A percentile compares a stretch with the other conserved stretches of the same genome.
Evolutionary conservation across 2,888 invertebrate species (phyloP).

Genomic region (Drosophila paranaensis): DNA sequence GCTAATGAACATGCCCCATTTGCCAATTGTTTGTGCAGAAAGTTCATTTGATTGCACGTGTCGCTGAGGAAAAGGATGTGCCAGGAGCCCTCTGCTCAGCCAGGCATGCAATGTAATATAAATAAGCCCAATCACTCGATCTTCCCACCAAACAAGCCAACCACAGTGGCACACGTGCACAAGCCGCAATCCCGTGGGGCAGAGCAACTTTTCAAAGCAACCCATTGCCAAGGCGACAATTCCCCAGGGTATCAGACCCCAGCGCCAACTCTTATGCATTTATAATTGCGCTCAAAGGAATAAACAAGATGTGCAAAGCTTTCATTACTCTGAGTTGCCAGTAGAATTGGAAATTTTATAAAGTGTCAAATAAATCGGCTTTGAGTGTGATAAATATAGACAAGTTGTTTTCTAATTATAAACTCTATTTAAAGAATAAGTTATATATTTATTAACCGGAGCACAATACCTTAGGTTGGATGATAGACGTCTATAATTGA

Average conservation of each 20-base stretch:
- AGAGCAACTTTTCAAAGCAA: conserved; percentile 22
- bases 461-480: too few relatives aligned
- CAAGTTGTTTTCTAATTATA: not conserved
- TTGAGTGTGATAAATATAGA: not conserved
- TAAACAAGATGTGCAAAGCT: conserved; percentile 3
- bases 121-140: conserved; percentile 32
- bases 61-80: conserved; percentile 15
- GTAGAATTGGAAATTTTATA: not conserved
- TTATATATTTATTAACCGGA: not conserved
- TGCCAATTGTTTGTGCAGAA: conserved; percentile 26
- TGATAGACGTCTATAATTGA: too few relatives aligned
- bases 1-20: conserved; percentile 55
- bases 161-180: conserved; percentile 49
- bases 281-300: conserved; percentile 29
- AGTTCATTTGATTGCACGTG: conserved; percentile 49
- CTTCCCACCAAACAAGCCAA: conserved; percentile 10
- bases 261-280: conserved; percentile 47
- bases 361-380: not conserved
- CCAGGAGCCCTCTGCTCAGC: conserved; percentile 17
- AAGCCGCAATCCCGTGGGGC: conserved; percentile 19
- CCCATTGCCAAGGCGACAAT: conserved; percentile 40
- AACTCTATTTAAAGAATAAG: not conserved
- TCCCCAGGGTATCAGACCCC: conserved; percentile 29
- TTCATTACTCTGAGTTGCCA: not conserved
- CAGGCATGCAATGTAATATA: conserved; percentile 40